Conservation (phyloP, 2,888 invertebrate species). For the Drosophila maculinotata region DNA sequence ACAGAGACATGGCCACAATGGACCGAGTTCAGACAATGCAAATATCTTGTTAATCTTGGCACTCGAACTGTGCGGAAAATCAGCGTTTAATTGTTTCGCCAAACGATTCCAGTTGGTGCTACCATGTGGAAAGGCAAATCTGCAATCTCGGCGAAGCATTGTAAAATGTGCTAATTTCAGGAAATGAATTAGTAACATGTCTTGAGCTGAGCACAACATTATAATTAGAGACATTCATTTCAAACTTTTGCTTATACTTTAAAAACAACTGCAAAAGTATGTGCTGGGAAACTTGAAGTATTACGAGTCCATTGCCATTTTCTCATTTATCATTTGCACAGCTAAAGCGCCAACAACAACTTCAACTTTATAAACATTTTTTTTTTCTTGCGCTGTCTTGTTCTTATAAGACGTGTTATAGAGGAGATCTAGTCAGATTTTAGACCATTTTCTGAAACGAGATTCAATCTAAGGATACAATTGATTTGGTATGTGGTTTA, state of each 20-base stretch:
- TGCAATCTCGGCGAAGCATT: not conserved
- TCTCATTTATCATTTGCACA: conserved; percentile 16
- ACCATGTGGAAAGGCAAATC: not conserved
- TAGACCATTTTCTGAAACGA: too few relatives aligned
- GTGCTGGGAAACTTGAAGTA: conserved; percentile 1
- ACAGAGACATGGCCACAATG: conserved; percentile 15
- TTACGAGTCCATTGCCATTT: conserved; percentile 13
- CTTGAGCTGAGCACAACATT: not conserved
- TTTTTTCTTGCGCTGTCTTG: too few relatives aligned
- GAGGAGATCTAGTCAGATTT: too few relatives aligned
- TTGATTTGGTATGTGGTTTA: too few relatives aligned
- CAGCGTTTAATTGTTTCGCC: conserved; percentile 7
- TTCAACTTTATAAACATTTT: too few relatives aligned
- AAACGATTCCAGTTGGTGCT: conserved; percentile 14
- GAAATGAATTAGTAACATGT: not conserved
- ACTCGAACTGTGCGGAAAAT: conserved; percentile 16
- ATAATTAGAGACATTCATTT: conserved; percentile 36
- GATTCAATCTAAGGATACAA: too few relatives aligned
- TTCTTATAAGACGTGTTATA: too few relatives aligned
- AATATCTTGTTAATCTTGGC: conserved; percentile 27
- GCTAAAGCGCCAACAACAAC: not conserved
- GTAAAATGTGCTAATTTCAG: not conserved
- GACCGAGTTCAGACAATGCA: conserved; percentile 12
- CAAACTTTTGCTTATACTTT: conserved; percentile 21
- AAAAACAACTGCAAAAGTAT: conserved; percentile 17